These are phyloP conservation scores for Lasioglossum marginatum DNA, from an alignment of 2,888 invertebrate genomes.

Conservation along the genomic window DNA sequence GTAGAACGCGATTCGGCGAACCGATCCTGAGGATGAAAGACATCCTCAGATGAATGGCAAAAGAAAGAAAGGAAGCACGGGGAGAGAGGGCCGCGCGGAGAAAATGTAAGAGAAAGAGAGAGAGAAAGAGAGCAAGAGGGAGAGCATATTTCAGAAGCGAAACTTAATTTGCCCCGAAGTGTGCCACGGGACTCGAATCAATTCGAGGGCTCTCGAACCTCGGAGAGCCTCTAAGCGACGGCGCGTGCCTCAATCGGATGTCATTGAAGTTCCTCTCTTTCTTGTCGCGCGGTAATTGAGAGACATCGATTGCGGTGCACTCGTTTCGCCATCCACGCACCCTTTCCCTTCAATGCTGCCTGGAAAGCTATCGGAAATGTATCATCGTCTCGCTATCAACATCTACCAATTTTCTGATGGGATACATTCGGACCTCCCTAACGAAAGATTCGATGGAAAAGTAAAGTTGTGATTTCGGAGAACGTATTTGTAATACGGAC, in stretches of 20 bases:
- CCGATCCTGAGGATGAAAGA: conserved; percentile 33
- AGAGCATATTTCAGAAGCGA: conserved; percentile 78
- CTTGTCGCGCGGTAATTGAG: conserved; percentile 71
- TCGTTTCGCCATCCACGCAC: conserved; percentile 54
- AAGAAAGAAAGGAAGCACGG: conserved; percentile 9
- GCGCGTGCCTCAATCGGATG: conserved; percentile 78
- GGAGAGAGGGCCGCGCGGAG: not conserved
- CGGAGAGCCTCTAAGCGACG: conserved; percentile 73
- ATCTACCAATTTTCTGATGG: not conserved
- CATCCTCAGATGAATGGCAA: conserved; percentile 51
- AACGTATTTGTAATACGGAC: not conserved
- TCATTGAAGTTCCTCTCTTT: conserved; percentile 68
- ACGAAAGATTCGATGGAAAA: not conserved
- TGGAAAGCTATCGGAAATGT: not conserved
- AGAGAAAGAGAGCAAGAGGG: conserved; percentile 39
- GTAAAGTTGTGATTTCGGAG: not conserved
- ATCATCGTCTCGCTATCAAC: not conserved
- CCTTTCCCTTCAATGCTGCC: not conserved
- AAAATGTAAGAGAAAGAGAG: conserved; percentile 49
- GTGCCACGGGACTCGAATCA: conserved; percentile 81
- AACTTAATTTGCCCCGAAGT: conserved; percentile 82
- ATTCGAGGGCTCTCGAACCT: conserved; percentile 80
- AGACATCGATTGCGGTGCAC: conserved; percentile 65
- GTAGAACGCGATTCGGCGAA: conserved; percentile 44
- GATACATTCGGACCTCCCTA: not conserved